A percentile compares a stretch with the other conserved stretches of the same genome.
Evolutionary conservation across 2,797 vertebrate genomes (phyloP).

Genomic region (Cuniculus paca): DNA sequence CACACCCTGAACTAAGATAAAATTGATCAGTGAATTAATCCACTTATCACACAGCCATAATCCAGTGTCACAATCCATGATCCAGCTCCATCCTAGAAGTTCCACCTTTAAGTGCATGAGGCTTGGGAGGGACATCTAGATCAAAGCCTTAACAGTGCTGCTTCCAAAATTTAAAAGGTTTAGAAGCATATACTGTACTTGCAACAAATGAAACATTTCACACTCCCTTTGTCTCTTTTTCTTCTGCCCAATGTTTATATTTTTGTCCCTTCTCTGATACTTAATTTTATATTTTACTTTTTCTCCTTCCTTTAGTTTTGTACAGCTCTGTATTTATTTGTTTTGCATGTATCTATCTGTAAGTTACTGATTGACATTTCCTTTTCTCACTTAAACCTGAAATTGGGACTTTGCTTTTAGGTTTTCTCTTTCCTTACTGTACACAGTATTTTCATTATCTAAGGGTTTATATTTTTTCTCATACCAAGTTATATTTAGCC

Average conservation of each 20-base stretch:
- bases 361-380: not conserved
- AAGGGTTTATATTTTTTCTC: slow-evolving; percentile 24
- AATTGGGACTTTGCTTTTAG: slow-evolving; percentile 18
- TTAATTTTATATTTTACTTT: slow-evolving; percentile 1
- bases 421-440: not conserved
- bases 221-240: not conserved
- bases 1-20: not conserved
- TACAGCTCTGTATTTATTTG: not conserved
- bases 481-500: not conserved
- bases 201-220: not conserved
- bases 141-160: not conserved
- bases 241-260: not conserved
- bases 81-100: not conserved
- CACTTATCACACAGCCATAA: not conserved
- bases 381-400: slow-evolving; percentile 30
- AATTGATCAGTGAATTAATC: not conserved
- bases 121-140: not conserved
- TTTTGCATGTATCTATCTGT: not conserved
- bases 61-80: not conserved
- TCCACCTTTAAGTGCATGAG: not conserved
- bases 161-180: slow-evolving; percentile 35
- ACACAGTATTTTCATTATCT: not conserved
- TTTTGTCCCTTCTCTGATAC: not conserved
- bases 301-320: not conserved
- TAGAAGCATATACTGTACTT: not conserved